phyloP scores from a whole-genome alignment of 1,140 invertebrate species.

The Pseudomyrmex gracilis region DNA sequence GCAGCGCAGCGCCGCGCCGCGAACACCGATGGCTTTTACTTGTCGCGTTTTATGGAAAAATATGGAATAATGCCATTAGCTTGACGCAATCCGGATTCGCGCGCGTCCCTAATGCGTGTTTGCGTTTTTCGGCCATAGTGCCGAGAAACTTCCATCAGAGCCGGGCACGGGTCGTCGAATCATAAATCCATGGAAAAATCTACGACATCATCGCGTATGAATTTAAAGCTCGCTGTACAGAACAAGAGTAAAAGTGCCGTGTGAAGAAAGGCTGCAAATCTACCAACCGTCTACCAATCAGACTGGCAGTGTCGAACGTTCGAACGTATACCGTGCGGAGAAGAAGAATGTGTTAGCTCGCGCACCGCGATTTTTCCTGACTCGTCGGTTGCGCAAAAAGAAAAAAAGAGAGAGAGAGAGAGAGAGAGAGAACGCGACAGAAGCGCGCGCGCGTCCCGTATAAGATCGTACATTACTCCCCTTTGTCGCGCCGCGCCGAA shows the following conservation, averaged over 20 bases:
- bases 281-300: conserved; percentile 23
- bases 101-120: conserved; percentile 59
- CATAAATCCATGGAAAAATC: conserved; percentile 50
- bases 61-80: conserved; percentile 57
- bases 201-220: conserved; percentile 26
- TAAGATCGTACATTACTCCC: conserved; percentile 60
- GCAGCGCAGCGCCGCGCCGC: conserved; percentile 16
- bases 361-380: conserved; percentile 37
- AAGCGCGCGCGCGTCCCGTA: conserved; percentile 17
- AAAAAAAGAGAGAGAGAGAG: neutral
- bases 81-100: conserved; percentile 54
- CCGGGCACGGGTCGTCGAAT: conserved; percentile 17
- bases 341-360: conserved; percentile 25
- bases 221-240: conserved; percentile 13
- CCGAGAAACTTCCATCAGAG: conserved; percentile 53
- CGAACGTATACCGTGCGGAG: conserved; percentile 1
- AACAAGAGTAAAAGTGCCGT: neutral
- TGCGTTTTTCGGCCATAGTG: conserved; percentile 53
- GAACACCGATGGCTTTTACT: conserved; percentile 46
- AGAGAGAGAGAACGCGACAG: conserved; percentile 13
- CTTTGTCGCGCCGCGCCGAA: conserved; percentile 64
- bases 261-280: conserved; percentile 7
- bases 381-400: neutral
- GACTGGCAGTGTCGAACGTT: conserved; percentile 23
- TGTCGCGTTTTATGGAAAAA: conserved; percentile 60